A percentile compares a stretch with the other conserved stretches of the same genome.
Conservation (phyloP, 2,797 vertebrate species). For the Danio aesculapii region DNA sequence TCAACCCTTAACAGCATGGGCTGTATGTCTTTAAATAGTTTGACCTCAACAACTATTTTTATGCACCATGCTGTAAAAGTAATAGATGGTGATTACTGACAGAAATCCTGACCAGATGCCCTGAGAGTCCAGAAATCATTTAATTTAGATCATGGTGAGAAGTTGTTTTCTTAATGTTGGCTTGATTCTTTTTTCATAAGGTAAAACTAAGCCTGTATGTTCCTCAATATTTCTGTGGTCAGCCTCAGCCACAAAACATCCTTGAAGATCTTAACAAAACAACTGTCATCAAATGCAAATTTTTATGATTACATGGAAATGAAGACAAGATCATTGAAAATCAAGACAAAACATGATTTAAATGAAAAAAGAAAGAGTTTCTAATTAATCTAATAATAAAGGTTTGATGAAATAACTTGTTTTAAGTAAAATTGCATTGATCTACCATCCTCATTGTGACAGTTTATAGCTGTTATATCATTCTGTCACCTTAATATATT, state of each 20-base stretch:
- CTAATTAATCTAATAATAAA: neutral
- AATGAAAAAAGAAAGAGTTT: neutral
- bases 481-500: slow-evolving; percentile 2
- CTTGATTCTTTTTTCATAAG: too few species aligned
- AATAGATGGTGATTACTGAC: neutral
- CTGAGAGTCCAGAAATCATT: too few species aligned
- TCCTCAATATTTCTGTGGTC: neutral
- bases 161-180: too few species aligned
- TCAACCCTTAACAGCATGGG: slow-evolving; percentile 28
- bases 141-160: too few species aligned
- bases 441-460: neutral
- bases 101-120: neutral
- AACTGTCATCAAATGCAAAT: too few species aligned
- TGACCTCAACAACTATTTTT: slow-evolving; percentile 33
- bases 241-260: neutral
- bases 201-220: neutral
- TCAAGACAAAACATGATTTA: neutral
- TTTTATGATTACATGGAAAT: neutral
- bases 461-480: neutral
- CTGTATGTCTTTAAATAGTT: slow-evolving; percentile 32
- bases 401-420: neutral
- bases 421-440: neutral
- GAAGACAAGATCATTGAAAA: neutral
- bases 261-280: neutral
- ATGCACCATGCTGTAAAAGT: neutral